Percentiles rank a stretch among this genome's conserved stretches.
Evolutionary conservation across 2,113 vertebrate genomes (phyloP).

Genomic region (Amblyornis subalaris): DNA sequence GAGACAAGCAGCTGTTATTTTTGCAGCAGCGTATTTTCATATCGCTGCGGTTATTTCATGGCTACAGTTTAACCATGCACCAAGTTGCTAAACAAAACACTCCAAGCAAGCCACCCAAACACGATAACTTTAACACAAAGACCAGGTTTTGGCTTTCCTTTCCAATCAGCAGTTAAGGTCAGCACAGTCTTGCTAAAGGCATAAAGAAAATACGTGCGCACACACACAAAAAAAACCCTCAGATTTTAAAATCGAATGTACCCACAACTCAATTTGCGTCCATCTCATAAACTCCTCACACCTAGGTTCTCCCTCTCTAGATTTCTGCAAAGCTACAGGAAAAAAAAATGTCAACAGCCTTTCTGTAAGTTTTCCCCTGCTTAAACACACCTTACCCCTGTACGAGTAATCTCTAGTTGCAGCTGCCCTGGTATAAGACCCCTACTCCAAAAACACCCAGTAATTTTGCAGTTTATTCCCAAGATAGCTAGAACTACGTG

Average conservation of each 20-base stretch:
- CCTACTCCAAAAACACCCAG: neutral
- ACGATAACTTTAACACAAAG: accelerated
- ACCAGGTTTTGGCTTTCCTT: neutral
- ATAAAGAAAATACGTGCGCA: accelerated
- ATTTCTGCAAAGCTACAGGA: neutral
- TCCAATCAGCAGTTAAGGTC: neutral
- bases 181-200: neutral
- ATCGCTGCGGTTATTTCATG: accelerated
- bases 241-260: accelerated
- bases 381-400: neutral
- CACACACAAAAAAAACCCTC: accelerated
- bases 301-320: neutral
- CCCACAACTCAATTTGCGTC: neutral
- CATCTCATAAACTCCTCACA: too few species aligned
- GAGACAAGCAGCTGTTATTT: neutral
- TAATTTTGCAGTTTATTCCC: neutral
- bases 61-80: neutral
- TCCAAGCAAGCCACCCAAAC: neutral
- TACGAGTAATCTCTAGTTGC: neutral
- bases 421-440: neutral
- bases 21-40: neutral
- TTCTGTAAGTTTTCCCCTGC: neutral
- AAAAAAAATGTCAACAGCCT: accelerated
- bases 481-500: neutral
- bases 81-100: neutral